Percentiles rank a stretch among this genome's conserved stretches.
These are phyloP conservation scores for Pandemis cinnamomeana DNA, from an alignment of 2,888 invertebrate species.

Conservation along the genomic window DNA sequence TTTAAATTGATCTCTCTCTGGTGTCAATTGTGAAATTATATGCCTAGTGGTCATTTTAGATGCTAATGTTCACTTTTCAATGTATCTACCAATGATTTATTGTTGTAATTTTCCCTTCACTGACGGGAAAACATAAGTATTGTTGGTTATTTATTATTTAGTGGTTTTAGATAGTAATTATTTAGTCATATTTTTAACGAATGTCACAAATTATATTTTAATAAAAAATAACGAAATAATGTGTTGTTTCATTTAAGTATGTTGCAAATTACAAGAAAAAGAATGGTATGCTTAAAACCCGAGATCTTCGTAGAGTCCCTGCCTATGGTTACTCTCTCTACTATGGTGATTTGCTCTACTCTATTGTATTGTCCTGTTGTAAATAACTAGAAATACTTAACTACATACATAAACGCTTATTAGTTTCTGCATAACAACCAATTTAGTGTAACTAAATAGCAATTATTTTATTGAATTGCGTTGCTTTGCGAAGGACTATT, in stretches of 20 bases:
- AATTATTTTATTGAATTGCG: no score
- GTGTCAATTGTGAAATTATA: not conserved
- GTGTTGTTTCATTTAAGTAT: not conserved
- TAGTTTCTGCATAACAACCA: no score
- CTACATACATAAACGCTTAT: no score
- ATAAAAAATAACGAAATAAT: constrained; percentile 48
- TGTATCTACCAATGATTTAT: constrained; percentile 36
- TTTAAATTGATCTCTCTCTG: constrained; percentile 12
- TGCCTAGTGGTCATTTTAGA: constrained; percentile 1
- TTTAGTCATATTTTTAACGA: constrained; percentile 49
- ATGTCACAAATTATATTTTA: constrained; percentile 61
- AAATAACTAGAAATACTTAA: no score
- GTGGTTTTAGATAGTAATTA: constrained; percentile 29
- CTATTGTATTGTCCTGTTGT: no score
- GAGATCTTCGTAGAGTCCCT: no score
- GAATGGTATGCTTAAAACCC: not conserved
- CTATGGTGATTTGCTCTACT: no score
- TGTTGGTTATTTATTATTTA: constrained; percentile 41
- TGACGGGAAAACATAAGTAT: constrained; percentile 28
- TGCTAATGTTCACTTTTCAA: not conserved
- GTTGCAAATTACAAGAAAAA: not conserved
- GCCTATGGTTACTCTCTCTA: no score
- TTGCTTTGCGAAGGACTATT: no score
- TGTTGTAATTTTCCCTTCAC: constrained; percentile 17
- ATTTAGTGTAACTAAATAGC: no score